Base-by-base conservation (phyloP, 2,113 vertebrate species). In the Pseudopodoces humilis region DNA sequence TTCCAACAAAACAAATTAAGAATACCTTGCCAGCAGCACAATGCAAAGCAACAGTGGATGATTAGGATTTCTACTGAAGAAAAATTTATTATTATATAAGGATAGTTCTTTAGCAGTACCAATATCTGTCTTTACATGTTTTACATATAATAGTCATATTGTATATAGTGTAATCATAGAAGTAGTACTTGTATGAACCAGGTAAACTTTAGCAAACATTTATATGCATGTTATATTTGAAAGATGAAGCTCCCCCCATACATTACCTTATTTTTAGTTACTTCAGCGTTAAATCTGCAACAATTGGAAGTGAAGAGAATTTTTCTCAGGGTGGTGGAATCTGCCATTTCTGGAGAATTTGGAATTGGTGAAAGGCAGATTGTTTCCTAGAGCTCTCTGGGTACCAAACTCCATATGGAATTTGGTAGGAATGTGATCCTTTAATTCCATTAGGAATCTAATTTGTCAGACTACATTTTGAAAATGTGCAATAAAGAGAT, bases 371-470 rank as follows among this genome's bases (percentile, higher is more conserved):
- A 84, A 91, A 84, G 77, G 60, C 24, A 75, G 69, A 53, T 77
- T 50, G 69, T 77, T 86, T 92, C 30, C 56, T 92, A 58, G 50
- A 83, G 35, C 31, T 46, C 24, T 18, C 17, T 56, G 56, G 7
- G 30, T 58, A 74, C 12, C 8, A 74, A 77, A 65, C 28, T 86
- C 50, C 39, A 15, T 55, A 20, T 44, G 30, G 72, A 94, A 59
- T 89, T 84, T 67, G 28, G 41, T 78, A 81, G 56, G 47, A 88
- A 88, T 44, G 28, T 70, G 88, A 88, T 53, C 56, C 21, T 85
- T 88, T 88, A 94, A 92, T 93, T 88, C 33, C 39, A 50, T 86
- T 89, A 62, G 27, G 44, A 94, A 67, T 64, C 59, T 75, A 89
- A 83, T 67, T 87, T 71, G 71, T 37, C 65, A 79, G 55, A 50